Evolutionary conservation across 92 coral and sea anemone species (phyloP).

Genomic region (Bergia sp.): DNA sequence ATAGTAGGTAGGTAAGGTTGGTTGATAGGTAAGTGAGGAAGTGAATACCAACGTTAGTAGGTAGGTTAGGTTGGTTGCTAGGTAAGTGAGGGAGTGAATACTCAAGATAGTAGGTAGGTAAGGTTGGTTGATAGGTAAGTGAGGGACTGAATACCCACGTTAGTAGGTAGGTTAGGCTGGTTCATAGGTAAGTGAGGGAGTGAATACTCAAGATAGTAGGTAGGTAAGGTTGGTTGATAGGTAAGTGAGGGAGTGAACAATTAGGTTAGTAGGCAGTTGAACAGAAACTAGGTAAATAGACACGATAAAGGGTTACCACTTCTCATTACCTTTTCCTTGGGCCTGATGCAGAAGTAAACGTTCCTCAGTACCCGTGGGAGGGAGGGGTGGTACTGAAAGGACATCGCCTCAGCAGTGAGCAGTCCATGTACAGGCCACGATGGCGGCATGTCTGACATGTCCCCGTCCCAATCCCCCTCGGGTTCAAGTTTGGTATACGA

Average conservation of each 20-base stretch:
- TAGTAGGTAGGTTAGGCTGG: not conserved
- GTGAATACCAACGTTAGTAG: not conserved
- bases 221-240: too few species aligned
- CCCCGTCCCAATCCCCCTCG: conserved; percentile 83
- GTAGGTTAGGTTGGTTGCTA: not conserved
- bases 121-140: not conserved
- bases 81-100: not conserved
- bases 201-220: not conserved
- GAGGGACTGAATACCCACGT: not conserved
- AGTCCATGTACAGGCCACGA: conserved; percentile 92
- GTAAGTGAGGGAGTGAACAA: not conserved
- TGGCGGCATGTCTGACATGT: conserved; percentile 53
- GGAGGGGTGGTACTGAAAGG: conserved; percentile 83
- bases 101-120: not conserved
- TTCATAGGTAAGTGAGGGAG: too few species aligned
- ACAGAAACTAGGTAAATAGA: not conserved
- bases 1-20: too few species aligned
- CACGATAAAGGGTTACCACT: too few species aligned
- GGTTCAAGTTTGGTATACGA: conserved; percentile 78
- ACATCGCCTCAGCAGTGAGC: conserved; percentile 77
- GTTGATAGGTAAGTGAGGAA: too few species aligned
- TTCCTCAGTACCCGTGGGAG: conserved; percentile 92
- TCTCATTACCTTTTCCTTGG: conserved; percentile 84
- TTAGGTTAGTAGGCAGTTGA: not conserved
- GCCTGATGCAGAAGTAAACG: conserved; percentile 82